A percentile compares a stretch with the other conserved stretches of the same genome.
Evolutionary conservation across 2,113 vertebrate species (phyloP).

Genomic region (Halichoeres trimaculatus): DNA sequence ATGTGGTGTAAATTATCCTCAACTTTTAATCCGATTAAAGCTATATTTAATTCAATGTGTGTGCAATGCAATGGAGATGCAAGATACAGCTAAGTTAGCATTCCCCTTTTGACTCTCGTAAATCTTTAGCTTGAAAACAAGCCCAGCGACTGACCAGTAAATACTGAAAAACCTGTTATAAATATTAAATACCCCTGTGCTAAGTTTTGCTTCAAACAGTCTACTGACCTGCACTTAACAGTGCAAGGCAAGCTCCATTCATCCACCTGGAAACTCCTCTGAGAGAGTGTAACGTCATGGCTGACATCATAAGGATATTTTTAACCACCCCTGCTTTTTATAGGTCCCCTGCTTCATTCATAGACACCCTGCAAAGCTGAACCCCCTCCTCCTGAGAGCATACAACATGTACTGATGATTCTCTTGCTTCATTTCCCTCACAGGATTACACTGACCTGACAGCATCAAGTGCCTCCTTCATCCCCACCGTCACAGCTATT

Average conservation of each 20-base stretch:
- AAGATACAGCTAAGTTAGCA: background rate
- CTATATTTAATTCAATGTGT: background rate
- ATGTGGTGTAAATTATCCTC: slow-evolving; percentile 50
- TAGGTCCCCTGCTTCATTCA: slow-evolving; percentile 62
- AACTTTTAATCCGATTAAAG: background rate
- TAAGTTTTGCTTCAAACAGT: slow-evolving; percentile 10
- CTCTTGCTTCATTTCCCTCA: slow-evolving; percentile 39
- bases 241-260: slow-evolving; percentile 44
- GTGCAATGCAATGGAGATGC: background rate
- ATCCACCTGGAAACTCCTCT: slow-evolving; percentile 89
- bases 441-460: slow-evolving; percentile 93
- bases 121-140: background rate
- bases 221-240: slow-evolving; percentile 31
- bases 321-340: slow-evolving; percentile 80
- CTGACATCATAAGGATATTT: slow-evolving; percentile 91
- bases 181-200: too few species aligned
- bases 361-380: slow-evolving; percentile 35
- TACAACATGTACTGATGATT: slow-evolving; percentile 47
- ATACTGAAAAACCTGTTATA: background rate
- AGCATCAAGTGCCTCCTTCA: slow-evolving; percentile 89
- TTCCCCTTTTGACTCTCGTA: background rate
- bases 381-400: slow-evolving; percentile 20
- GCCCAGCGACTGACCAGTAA: background rate
- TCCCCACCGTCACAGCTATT: slow-evolving; percentile 93
- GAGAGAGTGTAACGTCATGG: slow-evolving; percentile 87